phyloP scores from a whole-genome alignment of 2,797 vertebrate genomes.

The Muscicapa comitata region DNA sequence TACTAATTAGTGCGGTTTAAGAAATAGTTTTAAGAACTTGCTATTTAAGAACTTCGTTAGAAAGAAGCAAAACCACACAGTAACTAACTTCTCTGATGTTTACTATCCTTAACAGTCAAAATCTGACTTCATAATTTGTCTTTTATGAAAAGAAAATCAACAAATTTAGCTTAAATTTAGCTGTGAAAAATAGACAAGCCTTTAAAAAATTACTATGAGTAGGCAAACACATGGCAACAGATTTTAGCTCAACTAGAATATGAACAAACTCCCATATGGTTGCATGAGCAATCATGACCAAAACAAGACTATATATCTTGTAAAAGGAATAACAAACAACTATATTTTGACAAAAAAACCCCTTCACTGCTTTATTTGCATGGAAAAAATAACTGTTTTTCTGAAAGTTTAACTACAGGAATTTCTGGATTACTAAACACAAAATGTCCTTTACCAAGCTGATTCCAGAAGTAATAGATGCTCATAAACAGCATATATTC shows the following conservation, averaged over 20 bases:
- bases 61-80: not conserved
- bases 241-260: slow-evolving; percentile 41
- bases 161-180: slow-evolving; percentile 4
- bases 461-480: slow-evolving; percentile 29
- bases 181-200: slow-evolving; percentile 2
- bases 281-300: slow-evolving; percentile 64
- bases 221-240: slow-evolving; percentile 64
- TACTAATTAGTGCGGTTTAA: not conserved
- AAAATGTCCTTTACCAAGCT: not conserved
- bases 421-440: slow-evolving; percentile 8
- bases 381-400: slow-evolving; percentile 18
- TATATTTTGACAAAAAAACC: not conserved
- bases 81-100: not conserved
- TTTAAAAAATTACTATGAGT: slow-evolving; percentile 34
- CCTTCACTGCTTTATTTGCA: not conserved
- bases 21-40: not conserved
- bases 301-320: slow-evolving; percentile 57
- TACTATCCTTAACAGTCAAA: not conserved
- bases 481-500: not conserved
- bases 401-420: slow-evolving; percentile 12
- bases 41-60: not conserved
- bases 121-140: not conserved
- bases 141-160: not conserved
- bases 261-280: slow-evolving; percentile 64
- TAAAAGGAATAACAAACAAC: slow-evolving; percentile 43